phyloP scores from a whole-genome alignment of 2,888 invertebrate species.

The Notocelia uddmanniana region DNA sequence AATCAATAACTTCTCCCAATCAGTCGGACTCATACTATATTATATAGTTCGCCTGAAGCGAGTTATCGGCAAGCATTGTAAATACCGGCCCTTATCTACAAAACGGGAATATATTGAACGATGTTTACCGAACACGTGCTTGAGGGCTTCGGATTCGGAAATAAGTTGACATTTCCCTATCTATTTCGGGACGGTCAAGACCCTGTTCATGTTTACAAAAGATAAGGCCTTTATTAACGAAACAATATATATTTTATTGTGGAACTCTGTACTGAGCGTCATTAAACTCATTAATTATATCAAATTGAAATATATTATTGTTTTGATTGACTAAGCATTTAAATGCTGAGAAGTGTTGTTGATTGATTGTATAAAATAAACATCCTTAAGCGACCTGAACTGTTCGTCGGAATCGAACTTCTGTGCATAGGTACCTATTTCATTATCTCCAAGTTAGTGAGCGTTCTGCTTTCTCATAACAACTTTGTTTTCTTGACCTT shows the following conservation, averaged over 20 bases:
- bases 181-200: slow-evolving; percentile 3
- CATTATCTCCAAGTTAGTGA: background rate
- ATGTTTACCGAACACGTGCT: slow-evolving; percentile 15
- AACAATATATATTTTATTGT: background rate
- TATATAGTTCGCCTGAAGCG: background rate
- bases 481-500: slow-evolving; percentile 41
- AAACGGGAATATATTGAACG: background rate
- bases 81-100: background rate
- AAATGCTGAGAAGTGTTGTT: too few relatives aligned
- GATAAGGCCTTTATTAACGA: background rate
- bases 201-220: background rate
- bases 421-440: background rate
- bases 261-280: too few relatives aligned
- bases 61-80: background rate
- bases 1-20: background rate
- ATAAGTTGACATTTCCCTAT: slow-evolving; percentile 5
- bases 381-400: too few relatives aligned
- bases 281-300: too few relatives aligned
- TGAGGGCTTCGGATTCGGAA: background rate
- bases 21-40: background rate
- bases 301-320: too few relatives aligned
- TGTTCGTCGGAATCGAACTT: background rate
- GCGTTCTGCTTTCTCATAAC: slow-evolving; percentile 14
- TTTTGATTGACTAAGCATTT: too few relatives aligned
- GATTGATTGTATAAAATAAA: too few relatives aligned